phyloP scores from a whole-genome alignment of 2,888 invertebrate species.

The Listrodromus nycthemerus region DNA sequence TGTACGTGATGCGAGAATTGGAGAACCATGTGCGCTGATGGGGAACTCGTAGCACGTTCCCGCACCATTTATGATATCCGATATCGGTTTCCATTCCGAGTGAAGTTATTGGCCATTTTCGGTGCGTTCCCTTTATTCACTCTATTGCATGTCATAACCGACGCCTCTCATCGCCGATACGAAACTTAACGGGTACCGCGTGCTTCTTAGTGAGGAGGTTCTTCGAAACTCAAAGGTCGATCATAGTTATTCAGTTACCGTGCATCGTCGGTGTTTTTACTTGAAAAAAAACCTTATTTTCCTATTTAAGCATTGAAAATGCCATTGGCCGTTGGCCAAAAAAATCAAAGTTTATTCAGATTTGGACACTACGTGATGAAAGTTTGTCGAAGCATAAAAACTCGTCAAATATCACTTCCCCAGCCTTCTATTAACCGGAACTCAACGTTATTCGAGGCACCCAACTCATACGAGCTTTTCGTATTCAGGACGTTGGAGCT shows the following conservation, averaged over 20 bases:
- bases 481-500: no score
- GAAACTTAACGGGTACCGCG: neutral
- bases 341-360: neutral
- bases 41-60: conserved; percentile 48
- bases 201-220: neutral
- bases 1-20: neutral
- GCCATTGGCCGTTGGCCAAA: neutral
- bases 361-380: no score
- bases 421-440: no score
- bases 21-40: conserved; percentile 22
- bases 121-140: conserved; percentile 52
- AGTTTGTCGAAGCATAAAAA: no score
- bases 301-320: neutral
- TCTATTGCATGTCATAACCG: conserved; percentile 49
- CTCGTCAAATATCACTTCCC: no score
- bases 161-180: conserved; percentile 50
- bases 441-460: no score
- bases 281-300: neutral
- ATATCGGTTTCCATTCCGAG: conserved; percentile 73
- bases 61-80: conserved; percentile 71
- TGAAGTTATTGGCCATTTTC: conserved; percentile 67
- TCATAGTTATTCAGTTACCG: neutral
- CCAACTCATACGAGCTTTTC: no score
- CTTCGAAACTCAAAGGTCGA: neutral
- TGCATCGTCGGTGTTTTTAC: neutral